Conservation (phyloP, 2,888 invertebrate genomes). For the Volucella inanis region DNA sequence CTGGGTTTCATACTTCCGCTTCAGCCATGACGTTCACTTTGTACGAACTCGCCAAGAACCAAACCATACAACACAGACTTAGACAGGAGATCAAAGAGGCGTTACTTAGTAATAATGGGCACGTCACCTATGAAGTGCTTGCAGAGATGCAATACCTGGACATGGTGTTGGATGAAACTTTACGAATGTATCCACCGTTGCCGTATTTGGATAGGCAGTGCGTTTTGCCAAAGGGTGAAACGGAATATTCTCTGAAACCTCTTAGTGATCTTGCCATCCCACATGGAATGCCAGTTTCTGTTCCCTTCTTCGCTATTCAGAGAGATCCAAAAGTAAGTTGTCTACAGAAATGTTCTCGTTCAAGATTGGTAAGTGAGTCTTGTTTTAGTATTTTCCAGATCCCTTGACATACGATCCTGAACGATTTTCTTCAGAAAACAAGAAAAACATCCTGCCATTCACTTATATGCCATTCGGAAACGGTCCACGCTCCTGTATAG, state of each 20-base stretch:
- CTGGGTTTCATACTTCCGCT: constrained; percentile 76
- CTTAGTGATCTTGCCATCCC: constrained; percentile 73
- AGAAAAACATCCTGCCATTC: constrained; percentile 77
- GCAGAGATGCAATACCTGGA: constrained; percentile 81
- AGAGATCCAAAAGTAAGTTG: constrained; percentile 70
- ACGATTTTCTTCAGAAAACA: constrained; percentile 77
- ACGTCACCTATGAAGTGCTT: constrained; percentile 79
- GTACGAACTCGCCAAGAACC: constrained; percentile 79
- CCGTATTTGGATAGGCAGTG: constrained; percentile 75
- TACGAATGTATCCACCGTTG: constrained; percentile 76
- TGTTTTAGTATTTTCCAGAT: constrained; percentile 79
- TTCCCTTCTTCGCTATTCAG: constrained; percentile 74
- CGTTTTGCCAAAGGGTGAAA: constrained; percentile 41
- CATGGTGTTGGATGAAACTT: constrained; percentile 77
- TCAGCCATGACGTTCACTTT: constrained; percentile 80
- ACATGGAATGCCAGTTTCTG: constrained; percentile 74
- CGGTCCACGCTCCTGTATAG: constrained; percentile 81
- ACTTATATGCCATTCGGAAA: constrained; percentile 81
- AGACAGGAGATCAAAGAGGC: constrained; percentile 80
- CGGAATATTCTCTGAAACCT: constrained; percentile 71
- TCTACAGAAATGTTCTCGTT: neutral
- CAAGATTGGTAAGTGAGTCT: neutral
- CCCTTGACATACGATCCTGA: constrained; percentile 80
- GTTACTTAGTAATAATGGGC: constrained; percentile 76
- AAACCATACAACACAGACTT: constrained; percentile 79